Conservation (phyloP, 2,888 invertebrate species). For the Cepaea hortensis region DNA sequence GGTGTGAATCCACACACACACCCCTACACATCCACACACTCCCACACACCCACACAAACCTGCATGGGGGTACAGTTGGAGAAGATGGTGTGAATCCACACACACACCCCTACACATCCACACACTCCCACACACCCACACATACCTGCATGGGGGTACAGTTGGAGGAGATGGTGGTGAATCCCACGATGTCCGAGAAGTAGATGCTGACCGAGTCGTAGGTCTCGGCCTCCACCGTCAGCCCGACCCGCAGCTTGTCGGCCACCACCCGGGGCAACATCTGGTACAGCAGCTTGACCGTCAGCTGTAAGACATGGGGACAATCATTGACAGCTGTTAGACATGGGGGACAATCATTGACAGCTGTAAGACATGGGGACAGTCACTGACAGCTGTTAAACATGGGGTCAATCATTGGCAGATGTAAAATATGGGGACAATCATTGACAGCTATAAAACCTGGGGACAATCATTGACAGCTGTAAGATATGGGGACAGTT, state of each 20-base stretch:
- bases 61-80: no score
- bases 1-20: no score
- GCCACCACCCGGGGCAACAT: conserved; percentile 68
- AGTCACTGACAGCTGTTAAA: no score
- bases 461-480: no score
- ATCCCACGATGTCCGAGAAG: conserved; percentile 60
- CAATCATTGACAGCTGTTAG: neutral
- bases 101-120: no score
- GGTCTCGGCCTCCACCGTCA: conserved; percentile 54
- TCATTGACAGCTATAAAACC: neutral
- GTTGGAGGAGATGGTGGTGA: conserved; percentile 57
- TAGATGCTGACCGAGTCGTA: conserved; percentile 58
- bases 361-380: no score
- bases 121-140: neutral
- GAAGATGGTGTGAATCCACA: no score
- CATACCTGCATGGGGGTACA: conserved; percentile 56
- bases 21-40: no score
- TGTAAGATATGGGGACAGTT: no score
- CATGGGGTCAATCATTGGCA: no score
- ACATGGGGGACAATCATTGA: neutral
- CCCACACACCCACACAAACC: no score
- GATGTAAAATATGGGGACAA: neutral
- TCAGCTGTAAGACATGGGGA: conserved; percentile 44
- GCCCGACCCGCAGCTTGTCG: conserved; percentile 55
- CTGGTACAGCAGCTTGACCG: conserved; percentile 68